These are phyloP conservation scores for Hydrotaea diabolus DNA, from an alignment of 2,888 invertebrate genomes.

Conservation along the genomic window DNA sequence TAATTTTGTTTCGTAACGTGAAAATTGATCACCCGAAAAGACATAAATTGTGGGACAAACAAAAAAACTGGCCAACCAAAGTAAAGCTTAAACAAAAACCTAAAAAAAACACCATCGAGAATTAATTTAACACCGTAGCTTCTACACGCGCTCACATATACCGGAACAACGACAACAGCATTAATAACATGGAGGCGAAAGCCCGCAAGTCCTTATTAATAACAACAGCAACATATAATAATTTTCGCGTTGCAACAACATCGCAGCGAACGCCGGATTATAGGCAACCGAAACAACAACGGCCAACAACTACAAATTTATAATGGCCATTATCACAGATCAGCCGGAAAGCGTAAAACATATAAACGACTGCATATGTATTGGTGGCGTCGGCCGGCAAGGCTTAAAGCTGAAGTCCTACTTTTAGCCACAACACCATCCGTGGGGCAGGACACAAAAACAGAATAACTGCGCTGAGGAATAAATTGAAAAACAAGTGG, in stretches of 20 bases:
- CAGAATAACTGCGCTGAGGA: not conserved
- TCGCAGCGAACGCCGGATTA: constrained; percentile 20
- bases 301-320: constrained; percentile 5
- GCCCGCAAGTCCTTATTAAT: constrained; percentile 26
- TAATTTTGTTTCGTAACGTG: constrained; percentile 77
- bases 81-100: constrained; percentile 55
- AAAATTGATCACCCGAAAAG: constrained; percentile 72
- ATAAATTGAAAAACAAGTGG: not conserved
- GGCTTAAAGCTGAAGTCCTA: constrained; percentile 31
- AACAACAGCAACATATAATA: constrained; percentile 11
- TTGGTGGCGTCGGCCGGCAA: not conserved
- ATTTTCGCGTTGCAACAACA: not conserved
- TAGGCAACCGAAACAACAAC: constrained; percentile 4
- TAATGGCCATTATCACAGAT: constrained; percentile 14
- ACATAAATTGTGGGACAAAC: constrained; percentile 64
- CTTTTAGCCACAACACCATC: constrained; percentile 35
- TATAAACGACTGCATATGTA: not conserved
- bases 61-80: constrained; percentile 41
- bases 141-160: not conserved
- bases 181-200: not conserved
- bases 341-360: not conserved
- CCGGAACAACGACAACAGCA: not conserved
- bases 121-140: constrained; percentile 4
- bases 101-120: constrained; percentile 14
- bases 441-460: constrained; percentile 1